These are phyloP conservation scores for Cinclus mexicanus DNA, from an alignment of 2,113 vertebrate genomes.

Conservation along the genomic window DNA sequence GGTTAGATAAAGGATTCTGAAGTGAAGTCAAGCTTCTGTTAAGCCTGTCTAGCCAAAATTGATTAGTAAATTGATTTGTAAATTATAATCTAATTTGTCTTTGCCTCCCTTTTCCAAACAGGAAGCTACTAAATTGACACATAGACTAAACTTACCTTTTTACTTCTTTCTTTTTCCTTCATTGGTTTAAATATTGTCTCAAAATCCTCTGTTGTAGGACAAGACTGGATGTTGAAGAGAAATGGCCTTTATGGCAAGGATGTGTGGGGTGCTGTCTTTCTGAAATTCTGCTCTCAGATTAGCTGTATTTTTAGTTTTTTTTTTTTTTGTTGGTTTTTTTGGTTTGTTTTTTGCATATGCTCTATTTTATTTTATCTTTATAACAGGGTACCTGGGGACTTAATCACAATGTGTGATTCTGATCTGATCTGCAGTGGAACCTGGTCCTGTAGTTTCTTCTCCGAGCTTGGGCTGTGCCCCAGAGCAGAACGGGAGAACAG, in stretches of 20 bases:
- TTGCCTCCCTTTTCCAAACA: background rate
- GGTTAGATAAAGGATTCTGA: background rate
- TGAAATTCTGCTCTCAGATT: background rate
- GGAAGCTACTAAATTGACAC: background rate
- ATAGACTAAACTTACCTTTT: background rate
- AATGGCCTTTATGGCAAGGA: background rate
- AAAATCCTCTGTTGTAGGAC: background rate
- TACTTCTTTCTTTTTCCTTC: background rate
- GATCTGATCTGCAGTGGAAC: background rate
- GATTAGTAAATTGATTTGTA: background rate
- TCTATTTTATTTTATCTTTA: background rate
- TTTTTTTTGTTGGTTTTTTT: too few relatives aligned
- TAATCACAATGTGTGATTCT: background rate
- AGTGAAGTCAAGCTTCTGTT: background rate
- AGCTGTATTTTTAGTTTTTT: background rate
- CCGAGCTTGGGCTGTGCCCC: background rate
- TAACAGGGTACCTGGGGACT: background rate
- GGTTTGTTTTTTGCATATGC: background rate
- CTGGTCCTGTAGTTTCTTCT: background rate
- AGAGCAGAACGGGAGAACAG: background rate
- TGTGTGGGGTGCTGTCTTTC: background rate
- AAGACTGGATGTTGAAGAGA: background rate
- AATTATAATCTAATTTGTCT: background rate
- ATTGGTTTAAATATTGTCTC: background rate
- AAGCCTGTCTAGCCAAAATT: background rate